Base-by-base conservation (phyloP, 2,113 vertebrate genomes). In the Chlamydotis undulata region DNA sequence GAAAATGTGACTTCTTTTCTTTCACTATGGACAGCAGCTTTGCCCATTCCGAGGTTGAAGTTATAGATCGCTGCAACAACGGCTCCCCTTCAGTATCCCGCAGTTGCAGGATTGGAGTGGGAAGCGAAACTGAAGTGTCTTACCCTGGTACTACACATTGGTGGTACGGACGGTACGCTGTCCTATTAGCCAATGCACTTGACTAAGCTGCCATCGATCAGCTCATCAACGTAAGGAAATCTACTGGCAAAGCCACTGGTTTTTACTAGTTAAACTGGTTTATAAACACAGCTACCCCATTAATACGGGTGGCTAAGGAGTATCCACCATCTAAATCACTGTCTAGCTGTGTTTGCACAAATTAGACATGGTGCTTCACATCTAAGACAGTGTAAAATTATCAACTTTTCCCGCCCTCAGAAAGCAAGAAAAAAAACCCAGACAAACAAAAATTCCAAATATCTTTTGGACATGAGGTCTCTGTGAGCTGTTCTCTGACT, bases 11-110 rank as follows among this genome's bases (percentile, higher is more conserved):
- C 19, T 63, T 78, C 10, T 83, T 92, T 82, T 59, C 26, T 76
- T 67, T 70, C 74, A 35, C 0, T 13, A 15, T n/a, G n/a, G 49
- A 21, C 1, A 3, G 25, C 7, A 52, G 39, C 73, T 87, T 78
- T 85, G 61, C 24, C 88, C 8, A 69, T 76, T 90, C 19, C 57
- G 73, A 73, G 61, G 31, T 2, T 85, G 39, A 49, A 94, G 64
- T 53, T 35, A 33, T 3, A 82, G 47, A 50, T 55, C 0, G 0
- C 29, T 65, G 82, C 39, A 82, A 28, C 28, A 49, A 19, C 2
- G 0, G 29, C 26, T 41, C 56, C 81, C 15, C 28, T 68, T 68
- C 21, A 21, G 21, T 61, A 57, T 43, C 53, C 26, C 60, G 28
- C 14, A 87, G 24, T 35, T 59, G 52, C 35, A 49, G 78, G 83